Percentiles rank a stretch among this genome's conserved stretches.
These are phyloP conservation scores for Metacarcinus magister DNA, from an alignment of 2,888 invertebrate genomes.

Conservation along the genomic window DNA sequence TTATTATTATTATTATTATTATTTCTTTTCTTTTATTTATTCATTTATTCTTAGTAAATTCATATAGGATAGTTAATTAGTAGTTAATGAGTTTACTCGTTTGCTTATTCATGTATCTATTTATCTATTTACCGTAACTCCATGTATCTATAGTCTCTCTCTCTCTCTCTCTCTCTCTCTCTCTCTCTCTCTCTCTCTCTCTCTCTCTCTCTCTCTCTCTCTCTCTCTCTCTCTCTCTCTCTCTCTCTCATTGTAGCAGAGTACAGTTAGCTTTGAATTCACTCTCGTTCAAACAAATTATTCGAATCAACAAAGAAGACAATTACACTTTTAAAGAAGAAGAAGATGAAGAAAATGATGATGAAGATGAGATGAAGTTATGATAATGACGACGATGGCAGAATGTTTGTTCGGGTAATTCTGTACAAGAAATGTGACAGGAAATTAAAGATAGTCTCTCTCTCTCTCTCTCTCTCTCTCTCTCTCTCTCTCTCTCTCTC, in stretches of 20 bases:
- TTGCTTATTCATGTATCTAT: background rate
- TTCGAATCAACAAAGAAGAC: background rate
- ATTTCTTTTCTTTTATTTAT: too few relatives aligned
- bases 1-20: too few relatives aligned
- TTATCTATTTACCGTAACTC: background rate
- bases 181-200: conserved; percentile 35
- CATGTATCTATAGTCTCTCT: background rate
- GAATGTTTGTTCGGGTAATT: background rate
- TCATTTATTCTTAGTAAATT: too few relatives aligned
- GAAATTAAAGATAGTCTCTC: conserved; percentile 42
- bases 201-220: conserved; percentile 39
- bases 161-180: conserved; percentile 16
- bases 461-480: conserved; percentile 61
- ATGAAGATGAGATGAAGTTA: background rate
- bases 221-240: conserved; percentile 49
- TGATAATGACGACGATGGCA: background rate
- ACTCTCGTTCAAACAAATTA: background rate
- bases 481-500: conserved; percentile 60
- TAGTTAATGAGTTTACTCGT: too few relatives aligned
- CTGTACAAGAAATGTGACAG: background rate
- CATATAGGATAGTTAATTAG: too few relatives aligned
- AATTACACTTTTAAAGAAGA: background rate
- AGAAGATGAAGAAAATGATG: background rate
- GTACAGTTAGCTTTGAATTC: background rate
- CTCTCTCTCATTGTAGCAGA: background rate